A percentile compares a stretch with the other conserved stretches of the same genome.
phyloP scores from a whole-genome alignment of 2,113 vertebrate genomes.

The Euleptes europaea region DNA sequence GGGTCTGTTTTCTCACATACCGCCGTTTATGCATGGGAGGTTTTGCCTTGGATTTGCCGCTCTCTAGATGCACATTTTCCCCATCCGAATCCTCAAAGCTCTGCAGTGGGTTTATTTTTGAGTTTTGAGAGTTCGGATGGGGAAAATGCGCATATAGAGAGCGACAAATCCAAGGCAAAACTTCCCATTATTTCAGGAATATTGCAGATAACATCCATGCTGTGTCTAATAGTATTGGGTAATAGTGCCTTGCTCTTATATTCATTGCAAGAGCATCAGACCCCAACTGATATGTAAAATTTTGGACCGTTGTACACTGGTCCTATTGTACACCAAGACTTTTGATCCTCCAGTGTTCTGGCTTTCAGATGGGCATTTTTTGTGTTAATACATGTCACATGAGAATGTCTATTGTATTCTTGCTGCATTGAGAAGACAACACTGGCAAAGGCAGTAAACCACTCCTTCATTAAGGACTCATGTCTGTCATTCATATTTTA shows the following conservation, averaged over 20 bases:
- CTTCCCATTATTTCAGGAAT: conserved; percentile 13
- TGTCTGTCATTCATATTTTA: background rate
- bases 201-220: background rate
- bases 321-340: background rate
- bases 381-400: background rate
- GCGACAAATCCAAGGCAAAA: too few species aligned
- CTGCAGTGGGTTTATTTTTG: too few species aligned
- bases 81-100: too few species aligned
- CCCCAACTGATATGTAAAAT: background rate
- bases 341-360: background rate
- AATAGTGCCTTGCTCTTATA: background rate
- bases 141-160: too few species aligned
- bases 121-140: too few species aligned
- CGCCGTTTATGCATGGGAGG: too few species aligned
- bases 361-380: background rate
- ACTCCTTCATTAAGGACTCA: background rate
- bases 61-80: too few species aligned
- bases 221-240: background rate
- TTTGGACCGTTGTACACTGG: too few species aligned
- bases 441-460: background rate
- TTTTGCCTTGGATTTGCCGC: too few species aligned
- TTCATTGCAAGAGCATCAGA: background rate
- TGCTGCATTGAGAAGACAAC: background rate
- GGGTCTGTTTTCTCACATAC: background rate
- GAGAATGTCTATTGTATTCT: background rate